phyloP scores from a whole-genome alignment of 2,113 vertebrate species.

The Hiodon tergisus region DNA sequence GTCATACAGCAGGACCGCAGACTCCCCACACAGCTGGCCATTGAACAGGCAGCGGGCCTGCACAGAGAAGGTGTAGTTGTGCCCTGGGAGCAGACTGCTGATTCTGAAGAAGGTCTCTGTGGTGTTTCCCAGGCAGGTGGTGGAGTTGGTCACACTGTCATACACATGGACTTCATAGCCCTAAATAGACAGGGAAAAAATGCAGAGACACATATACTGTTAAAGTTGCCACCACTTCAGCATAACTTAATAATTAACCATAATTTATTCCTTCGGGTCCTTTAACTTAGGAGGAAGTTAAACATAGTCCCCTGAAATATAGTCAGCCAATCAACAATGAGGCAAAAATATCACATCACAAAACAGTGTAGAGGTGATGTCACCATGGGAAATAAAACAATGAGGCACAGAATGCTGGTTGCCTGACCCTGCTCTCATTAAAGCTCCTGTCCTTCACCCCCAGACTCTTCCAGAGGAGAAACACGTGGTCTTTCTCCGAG shows the following conservation, averaged over 20 bases:
- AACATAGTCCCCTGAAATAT: background rate
- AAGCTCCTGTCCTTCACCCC: constrained; percentile 83
- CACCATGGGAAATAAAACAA: background rate
- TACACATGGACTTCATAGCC: constrained; percentile 88
- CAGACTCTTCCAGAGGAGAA: constrained; percentile 94
- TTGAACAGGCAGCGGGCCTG: constrained; percentile 80
- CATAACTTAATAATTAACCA: background rate
- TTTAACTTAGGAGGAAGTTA: too few species aligned
- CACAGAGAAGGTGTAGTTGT: constrained; percentile 90
- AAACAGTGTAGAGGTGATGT: background rate
- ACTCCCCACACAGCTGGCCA: constrained; percentile 86
- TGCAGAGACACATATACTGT: constrained; percentile 13
- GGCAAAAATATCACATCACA: background rate
- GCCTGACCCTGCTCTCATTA: constrained; percentile 86
- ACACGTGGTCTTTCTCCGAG: constrained; percentile 82
- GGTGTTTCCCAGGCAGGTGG: constrained; percentile 81
- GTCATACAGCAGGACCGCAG: constrained; percentile 76
- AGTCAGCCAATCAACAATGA: background rate
- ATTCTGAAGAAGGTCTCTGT: constrained; percentile 88
- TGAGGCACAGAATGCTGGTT: background rate
- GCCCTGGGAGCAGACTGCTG: constrained; percentile 76
- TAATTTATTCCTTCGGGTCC: too few species aligned
- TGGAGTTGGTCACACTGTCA: constrained; percentile 78
- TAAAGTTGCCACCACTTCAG: background rate
- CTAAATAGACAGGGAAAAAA: constrained; percentile 48